phyloP scores from a whole-genome alignment of 2,888 invertebrate species.

The Ennomos quercinarius region DNA sequence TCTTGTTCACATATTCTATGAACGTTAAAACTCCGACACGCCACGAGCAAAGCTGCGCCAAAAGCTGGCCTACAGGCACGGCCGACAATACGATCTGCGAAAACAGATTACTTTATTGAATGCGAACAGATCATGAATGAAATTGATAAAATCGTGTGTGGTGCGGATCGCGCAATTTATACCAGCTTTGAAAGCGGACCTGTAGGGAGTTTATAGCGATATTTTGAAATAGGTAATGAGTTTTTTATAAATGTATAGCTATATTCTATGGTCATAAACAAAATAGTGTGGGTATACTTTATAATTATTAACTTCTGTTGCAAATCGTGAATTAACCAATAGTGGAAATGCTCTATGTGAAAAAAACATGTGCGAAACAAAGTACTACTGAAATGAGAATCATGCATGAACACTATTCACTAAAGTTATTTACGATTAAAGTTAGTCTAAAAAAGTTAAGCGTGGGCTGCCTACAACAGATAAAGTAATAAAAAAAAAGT shows the following conservation, averaged over 20 bases:
- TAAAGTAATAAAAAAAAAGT: too few species aligned
- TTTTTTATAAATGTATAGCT: slow-evolving; percentile 1
- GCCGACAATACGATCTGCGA: slow-evolving; percentile 68
- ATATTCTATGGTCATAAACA: too few species aligned
- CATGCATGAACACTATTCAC: too few species aligned
- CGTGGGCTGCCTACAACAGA: too few species aligned
- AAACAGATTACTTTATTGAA: slow-evolving; percentile 78
- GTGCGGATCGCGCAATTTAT: slow-evolving; percentile 59
- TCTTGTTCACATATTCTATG: neutral
- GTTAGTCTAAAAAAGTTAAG: too few species aligned
- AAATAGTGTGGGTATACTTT: too few species aligned
- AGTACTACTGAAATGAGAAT: too few species aligned
- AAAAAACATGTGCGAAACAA: too few species aligned
- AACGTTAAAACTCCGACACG: slow-evolving; percentile 13
- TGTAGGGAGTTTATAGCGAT: slow-evolving; percentile 24
- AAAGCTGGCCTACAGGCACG: slow-evolving; percentile 60
- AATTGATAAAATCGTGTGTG: slow-evolving; percentile 78
- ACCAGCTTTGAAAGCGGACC: slow-evolving; percentile 49
- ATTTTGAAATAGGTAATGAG: slow-evolving; percentile 30
- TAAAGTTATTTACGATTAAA: too few species aligned
- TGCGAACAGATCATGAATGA: slow-evolving; percentile 72
- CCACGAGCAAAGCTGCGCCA: slow-evolving; percentile 2
- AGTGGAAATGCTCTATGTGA: too few species aligned
- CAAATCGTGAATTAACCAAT: too few species aligned
- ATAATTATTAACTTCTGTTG: too few species aligned